Evolutionary conservation across 2,888 invertebrate genomes (phyloP), one percentile per base, ranked within the genome.

Genomic region (Conops quadrifasciatus): DNA sequence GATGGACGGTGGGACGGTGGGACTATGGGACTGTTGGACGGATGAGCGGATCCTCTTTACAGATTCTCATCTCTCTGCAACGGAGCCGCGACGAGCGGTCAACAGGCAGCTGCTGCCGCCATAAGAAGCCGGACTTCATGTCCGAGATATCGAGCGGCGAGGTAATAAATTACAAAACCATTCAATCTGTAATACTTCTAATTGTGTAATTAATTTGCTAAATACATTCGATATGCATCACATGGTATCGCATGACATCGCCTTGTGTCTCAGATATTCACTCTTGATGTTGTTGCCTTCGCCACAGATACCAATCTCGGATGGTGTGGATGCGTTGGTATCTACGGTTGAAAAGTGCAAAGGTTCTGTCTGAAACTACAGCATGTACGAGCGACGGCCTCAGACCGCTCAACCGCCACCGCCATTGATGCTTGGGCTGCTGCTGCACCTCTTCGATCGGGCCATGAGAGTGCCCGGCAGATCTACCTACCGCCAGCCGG

Each of bases 141-240:
- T 60, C 68, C 68, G 56, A 66, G 28, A 45, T 67, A 58, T 67
- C 58, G 49, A 36, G 24, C 36, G 62, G n/a, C 62, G 49, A 13
- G 51, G 45, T 28, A 68, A 68, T 68, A 68, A 62, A 68, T 68
- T 68, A 62, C 68, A 62, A 68, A 68, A 68, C 68, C 49, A 60
- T 68, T 60, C 60, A 49, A 68, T 30, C 43, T 68, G 62, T 30
- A 49, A 68, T 68, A 68, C 47, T 68, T 68, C 36, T 68, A 62
- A 68, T 68, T 68, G 68, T 62, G 68, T 62, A 68, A 68, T 68
- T 68, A 68, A 68, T 68, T 68, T 68, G 51, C 68, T 68, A 68
- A 68, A 68, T 60, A 68, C 68, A 58, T 58, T 62, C 62, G 62
- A 62, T 62, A 45, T 62, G 62, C 62, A 62, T 62, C 43, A n/a